Base-by-base conservation (phyloP, 2,888 invertebrate species). In the Chloroclysta siterata region DNA sequence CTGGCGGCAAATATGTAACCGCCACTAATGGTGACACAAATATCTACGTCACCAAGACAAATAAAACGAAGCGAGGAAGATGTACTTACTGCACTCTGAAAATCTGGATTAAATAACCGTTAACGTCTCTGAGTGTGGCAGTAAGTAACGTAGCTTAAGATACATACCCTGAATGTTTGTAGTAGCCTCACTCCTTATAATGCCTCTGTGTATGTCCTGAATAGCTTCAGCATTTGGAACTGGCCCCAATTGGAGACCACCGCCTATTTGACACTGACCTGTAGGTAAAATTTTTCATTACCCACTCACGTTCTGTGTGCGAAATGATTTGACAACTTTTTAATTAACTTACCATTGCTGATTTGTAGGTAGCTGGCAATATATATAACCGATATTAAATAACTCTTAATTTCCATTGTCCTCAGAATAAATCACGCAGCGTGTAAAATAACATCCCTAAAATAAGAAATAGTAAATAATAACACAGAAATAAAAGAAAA, bases 191-290 rank as follows among this genome's bases (percentile, higher is more conserved):
- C 70, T 72, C 47, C 84, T 75, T 39, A 88, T 69, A 15, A 61
- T 68, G 3, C 88, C 90, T 60, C 73, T 75, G 44, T 76, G 66
- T 41, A 69, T 80, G 59, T 93, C 93, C 88, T 76, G 2, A 46
- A 68, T 42, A 54, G 56, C 6, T 46, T 39, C 5, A 75, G 33
- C 15, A 17, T 60, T 68, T 5, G 79, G 75, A 0, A 81, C 42
- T n/a, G 70, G 65, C 79, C 80, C 82, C 28, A 66, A 65, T 6
- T 52, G 52, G 0, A 87, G 69, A 15, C 79, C 82, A 13, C 83
- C 80, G 59, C 33, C 52, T 47, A 93, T 84, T 69, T 73, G 67
- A 68, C 92, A 93, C 55, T 56, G 56, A 56, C 82, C 90, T 90
- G 78, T 22, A 46, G 8, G 8, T 14, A 79, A 78, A 60, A 6